Evolutionary conservation across 2,113 vertebrate species (phyloP), one percentile per base, ranked within the genome.

Genomic region (Taurulus bubalis): DNA sequence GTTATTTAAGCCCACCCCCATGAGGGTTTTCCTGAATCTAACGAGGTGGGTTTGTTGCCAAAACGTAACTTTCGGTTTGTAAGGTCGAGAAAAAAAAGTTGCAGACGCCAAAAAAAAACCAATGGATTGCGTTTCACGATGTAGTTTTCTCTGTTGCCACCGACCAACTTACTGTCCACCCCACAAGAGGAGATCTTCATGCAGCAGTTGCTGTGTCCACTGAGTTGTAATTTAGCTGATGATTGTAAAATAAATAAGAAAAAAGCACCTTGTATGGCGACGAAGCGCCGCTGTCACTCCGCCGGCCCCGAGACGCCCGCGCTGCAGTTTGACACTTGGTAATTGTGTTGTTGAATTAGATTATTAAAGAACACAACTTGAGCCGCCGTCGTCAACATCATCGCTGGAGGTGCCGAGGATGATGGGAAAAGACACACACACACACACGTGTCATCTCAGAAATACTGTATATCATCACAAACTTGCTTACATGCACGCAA

Each of bases 281-380:
- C 71, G 28, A 78, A 78, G 79, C 77, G 49, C 20, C 45, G 55
- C 84, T 72, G 86, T 91, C 86, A 45, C 78, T 68, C 72, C 11
- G 28, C 79, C 71, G 47, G 79, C 85, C 51, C 8, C 3, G 40
- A 82, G 78, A 75, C 63, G 63, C 82, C 82, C 55, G 58, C 79
- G 28, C 75, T 5, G 73, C 84, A 55, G 71, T 78, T 47, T 93
- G 92, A 92, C 92, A 93, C 90, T 93, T 88, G 36, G 87, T 93
- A 92, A 93, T 93, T 93, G 86, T 90, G 92, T 92, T 89, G 87
- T 90, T 92, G 91, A 85, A 91, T 91, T 84, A 90, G 89, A 92
- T 93, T 87, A 92, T 92, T 93, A 92, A 92, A 93, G 89, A 92
- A 92, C 87, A 90, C 89, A 90, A 91, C 55, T 91, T 59, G n/a